These are phyloP conservation scores for Laupala kohalensis DNA, from an alignment of 1,140 invertebrate genomes.

Conservation along the genomic window DNA sequence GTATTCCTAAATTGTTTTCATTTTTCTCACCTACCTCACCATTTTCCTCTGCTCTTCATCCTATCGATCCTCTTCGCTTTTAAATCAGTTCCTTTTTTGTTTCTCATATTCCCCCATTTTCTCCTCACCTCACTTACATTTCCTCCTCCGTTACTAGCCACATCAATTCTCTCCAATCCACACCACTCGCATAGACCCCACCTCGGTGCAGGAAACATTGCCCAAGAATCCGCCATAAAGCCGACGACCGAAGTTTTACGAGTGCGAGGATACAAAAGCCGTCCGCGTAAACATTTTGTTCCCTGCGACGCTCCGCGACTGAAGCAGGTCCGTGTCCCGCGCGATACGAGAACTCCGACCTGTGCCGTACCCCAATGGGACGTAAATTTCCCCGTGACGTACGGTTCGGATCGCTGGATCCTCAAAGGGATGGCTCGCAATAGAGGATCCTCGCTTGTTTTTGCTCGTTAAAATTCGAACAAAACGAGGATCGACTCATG, in stretches of 20 bases:
- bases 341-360: background rate
- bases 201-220: background rate
- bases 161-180: no score
- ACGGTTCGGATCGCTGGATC: background rate
- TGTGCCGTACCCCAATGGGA: background rate
- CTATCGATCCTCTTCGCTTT: no score
- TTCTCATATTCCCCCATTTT: no score
- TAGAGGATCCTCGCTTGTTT: background rate
- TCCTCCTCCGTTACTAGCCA: no score
- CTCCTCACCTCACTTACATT: no score
- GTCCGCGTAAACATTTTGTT: background rate
- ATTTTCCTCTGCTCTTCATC: no score
- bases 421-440: background rate
- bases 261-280: background rate
- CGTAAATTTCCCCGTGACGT: background rate
- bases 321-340: background rate
- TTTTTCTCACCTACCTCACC: no score
- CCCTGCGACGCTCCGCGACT: background rate
- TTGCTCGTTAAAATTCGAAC: background rate
- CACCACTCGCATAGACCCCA: no score
- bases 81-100: no score
- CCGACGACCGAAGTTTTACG: background rate
- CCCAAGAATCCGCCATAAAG: background rate
- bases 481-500: background rate
- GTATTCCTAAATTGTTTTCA: no score